phyloP scores from a whole-genome alignment of 37 sponge, comb jelly and placozoan species.

The Diacarnus erythraeanus region DNA sequence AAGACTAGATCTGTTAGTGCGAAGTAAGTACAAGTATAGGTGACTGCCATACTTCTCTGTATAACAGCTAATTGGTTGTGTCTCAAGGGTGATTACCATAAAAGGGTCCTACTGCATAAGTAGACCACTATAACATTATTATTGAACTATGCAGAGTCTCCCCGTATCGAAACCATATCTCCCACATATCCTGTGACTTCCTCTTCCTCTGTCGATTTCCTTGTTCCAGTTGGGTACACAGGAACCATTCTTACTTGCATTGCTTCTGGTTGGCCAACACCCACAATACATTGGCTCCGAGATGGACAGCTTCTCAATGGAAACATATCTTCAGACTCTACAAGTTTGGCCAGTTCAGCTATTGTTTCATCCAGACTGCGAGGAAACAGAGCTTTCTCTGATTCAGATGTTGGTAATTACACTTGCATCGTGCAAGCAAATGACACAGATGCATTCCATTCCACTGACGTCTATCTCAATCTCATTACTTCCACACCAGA shows the following conservation, averaged over 20 bases:
- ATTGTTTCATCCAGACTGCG: background rate
- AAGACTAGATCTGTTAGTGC: constrained; percentile 5
- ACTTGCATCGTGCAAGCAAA: constrained; percentile 3
- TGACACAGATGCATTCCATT: background rate
- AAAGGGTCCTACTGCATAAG: no score
- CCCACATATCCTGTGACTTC: background rate
- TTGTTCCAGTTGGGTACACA: constrained; percentile 9
- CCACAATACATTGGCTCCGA: constrained; percentile 23
- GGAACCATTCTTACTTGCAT: constrained; percentile 33
- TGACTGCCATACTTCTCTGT: no score
- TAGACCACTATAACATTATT: background rate
- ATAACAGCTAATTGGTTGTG: no score
- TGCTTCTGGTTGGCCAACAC: constrained; percentile 33
- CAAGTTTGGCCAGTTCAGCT: background rate
- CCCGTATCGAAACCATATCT: constrained; percentile 3
- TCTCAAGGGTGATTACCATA: no score
- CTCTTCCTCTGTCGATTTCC: background rate
- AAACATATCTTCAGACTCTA: background rate
- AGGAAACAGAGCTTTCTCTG: background rate
- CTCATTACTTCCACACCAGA: no score
- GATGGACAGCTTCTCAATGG: background rate
- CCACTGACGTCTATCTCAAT: no score
- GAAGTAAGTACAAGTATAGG: constrained; percentile 16
- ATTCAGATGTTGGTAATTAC: background rate
- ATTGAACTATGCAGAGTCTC: constrained; percentile 14